Conservation (phyloP, 2,888 invertebrate genomes). For the Folsomia manolachei region DNA sequence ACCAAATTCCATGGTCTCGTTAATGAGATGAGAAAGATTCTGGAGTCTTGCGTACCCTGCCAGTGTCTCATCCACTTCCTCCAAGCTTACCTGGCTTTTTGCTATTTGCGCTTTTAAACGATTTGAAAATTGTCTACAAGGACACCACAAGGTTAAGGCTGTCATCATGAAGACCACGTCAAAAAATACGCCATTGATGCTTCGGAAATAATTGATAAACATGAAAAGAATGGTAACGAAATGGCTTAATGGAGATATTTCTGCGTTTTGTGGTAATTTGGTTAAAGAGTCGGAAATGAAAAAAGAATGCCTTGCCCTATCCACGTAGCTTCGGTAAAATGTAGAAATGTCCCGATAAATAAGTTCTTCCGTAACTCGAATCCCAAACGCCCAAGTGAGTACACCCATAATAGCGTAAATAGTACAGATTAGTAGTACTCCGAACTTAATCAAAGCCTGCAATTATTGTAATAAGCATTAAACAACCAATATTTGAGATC, state of each 20-base stretch:
- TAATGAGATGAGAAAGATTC: neutral
- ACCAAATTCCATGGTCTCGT: neutral
- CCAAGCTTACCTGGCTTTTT: too few species aligned
- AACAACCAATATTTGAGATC: too few species aligned
- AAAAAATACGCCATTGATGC: too few species aligned
- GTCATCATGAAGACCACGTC: too few species aligned
- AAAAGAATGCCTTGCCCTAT: neutral
- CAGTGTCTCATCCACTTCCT: too few species aligned
- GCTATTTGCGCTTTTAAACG: too few species aligned
- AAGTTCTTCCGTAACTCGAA: neutral
- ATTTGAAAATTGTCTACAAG: too few species aligned
- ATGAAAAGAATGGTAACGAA: too few species aligned
- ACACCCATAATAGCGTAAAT: neutral
- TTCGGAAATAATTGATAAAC: too few species aligned
- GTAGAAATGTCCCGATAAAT: neutral
- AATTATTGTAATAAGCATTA: too few species aligned
- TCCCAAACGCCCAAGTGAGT: neutral
- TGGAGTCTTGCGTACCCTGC: too few species aligned
- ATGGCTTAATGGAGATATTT: neutral
- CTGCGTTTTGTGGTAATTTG: neutral
- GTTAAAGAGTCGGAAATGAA: neutral
- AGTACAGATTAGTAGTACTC: neutral
- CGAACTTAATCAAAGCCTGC: neutral
- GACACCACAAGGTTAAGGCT: too few species aligned
- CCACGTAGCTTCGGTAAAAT: neutral